These are phyloP conservation scores for Oscheius myriophilus DNA, from an alignment of 2,888 invertebrate species.

Conservation along the genomic window DNA sequence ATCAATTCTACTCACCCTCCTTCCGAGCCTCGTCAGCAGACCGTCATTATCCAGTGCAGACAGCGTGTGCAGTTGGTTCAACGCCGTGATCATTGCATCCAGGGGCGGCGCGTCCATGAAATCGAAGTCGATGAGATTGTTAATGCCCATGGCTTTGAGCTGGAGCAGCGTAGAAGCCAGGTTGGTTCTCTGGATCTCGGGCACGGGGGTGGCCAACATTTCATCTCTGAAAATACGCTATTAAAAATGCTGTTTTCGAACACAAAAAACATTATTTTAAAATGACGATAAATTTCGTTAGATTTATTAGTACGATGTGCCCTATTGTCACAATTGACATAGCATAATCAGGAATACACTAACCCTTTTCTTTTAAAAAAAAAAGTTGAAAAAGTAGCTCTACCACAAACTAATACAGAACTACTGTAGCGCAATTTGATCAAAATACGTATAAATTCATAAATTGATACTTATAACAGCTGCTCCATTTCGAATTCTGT, in stretches of 20 bases:
- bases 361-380: too few species aligned
- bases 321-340: too few species aligned
- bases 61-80: conserved; percentile 94
- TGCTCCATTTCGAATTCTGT: too few species aligned
- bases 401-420: too few species aligned
- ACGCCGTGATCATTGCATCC: conserved; percentile 89
- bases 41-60: conserved; percentile 88
- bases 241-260: background rate
- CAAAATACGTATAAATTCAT: too few species aligned
- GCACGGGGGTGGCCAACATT: conserved; percentile 96
- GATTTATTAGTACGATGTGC: too few species aligned
- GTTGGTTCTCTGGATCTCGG: conserved; percentile 98
- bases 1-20: conserved; percentile 76
- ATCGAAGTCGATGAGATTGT: conserved; percentile 95
- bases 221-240: conserved; percentile 79
- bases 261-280: conserved; percentile 1
- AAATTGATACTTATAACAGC: too few species aligned
- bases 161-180: conserved; percentile 93
- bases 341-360: too few species aligned
- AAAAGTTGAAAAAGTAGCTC: too few species aligned
- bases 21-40: conserved; percentile 75
- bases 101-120: conserved; percentile 98
- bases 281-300: too few species aligned
- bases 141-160: conserved; percentile 98
- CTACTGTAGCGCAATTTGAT: too few species aligned